Base-by-base conservation (phyloP, 2,113 vertebrate species). In the human region DNA sequence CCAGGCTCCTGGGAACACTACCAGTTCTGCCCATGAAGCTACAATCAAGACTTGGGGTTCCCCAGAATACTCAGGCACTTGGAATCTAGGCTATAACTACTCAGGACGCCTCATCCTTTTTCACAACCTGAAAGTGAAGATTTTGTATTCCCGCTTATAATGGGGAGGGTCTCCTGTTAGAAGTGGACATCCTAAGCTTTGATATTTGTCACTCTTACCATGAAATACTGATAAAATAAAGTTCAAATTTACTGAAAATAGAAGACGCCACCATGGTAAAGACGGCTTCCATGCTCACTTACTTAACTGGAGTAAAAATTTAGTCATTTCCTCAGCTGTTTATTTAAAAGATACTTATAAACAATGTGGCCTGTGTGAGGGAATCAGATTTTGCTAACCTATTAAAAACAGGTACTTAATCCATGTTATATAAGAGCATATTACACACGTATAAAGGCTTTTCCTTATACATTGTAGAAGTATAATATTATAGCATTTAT, bases 241-340 rank as follows among this genome's bases (percentile, higher is more conserved):
- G 73, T 80, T 84, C 61, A 93, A 73, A 93, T 55, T 72, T 80
- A 90, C 4, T 90, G 52, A 79, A 90, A 94, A 90, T 85, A 85
- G 86, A 38, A 90, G 79, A 93, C 61, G 4, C 43, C 17, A 11
- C 14, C n/a, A 85, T 6, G 80, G 23, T 11, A 93, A 85, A 80
- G 78, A 55, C 13, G 85, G n/a, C 7, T 80, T 79, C 43, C 73
- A 93, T 93, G 64, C 30, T 85, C 52, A 64, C n/a, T 85, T 85
- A 90, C 43, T 85, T 81, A 45, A 73, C 20, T 9, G 8, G 25
- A 82, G 68, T 89, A 93, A 93, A 96, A 83, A 38, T 83, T 83
- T 38, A 82, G 66, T 88, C 45, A 76, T 35, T 82, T 75, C 83
- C 76, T 88, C n/a, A 82, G 64, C 23, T 88, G 82, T 96, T 93